Conservation (phyloP, 2,113 vertebrate genomes). For the Heterochromis multidens region DNA sequence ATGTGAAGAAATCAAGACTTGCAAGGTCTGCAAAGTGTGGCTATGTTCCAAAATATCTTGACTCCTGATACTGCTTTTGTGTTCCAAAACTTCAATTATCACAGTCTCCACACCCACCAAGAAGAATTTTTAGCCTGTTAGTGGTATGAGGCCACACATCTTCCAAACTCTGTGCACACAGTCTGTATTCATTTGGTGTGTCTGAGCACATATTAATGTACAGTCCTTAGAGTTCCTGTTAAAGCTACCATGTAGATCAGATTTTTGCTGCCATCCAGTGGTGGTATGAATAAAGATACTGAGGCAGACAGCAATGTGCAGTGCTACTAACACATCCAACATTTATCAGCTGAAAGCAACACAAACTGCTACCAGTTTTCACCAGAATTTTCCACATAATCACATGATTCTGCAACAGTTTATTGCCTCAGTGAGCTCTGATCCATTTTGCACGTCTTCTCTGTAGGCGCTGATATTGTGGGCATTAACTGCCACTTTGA, state of each 20-base stretch:
- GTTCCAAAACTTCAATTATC: neutral
- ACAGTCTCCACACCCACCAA: neutral
- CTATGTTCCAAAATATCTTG: neutral
- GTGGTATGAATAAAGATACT: neutral
- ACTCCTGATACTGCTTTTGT: neutral
- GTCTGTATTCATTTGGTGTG: neutral
- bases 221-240: neutral
- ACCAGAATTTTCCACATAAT: neutral
- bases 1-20: neutral
- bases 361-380: neutral
- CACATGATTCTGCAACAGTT: too few species aligned
- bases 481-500: slow-evolving; percentile 97
- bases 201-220: neutral
- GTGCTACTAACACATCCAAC: neutral
- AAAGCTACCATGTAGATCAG: neutral
- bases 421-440: neutral
- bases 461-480: slow-evolving; percentile 88
- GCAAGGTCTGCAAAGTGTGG: neutral
- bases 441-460: neutral
- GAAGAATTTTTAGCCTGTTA: neutral
- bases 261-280: slow-evolving; percentile 3
- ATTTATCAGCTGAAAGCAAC: neutral
- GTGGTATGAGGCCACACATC: neutral
- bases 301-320: neutral
- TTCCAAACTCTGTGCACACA: neutral